A percentile compares a stretch with the other conserved stretches of the same genome.
Evolutionary conservation across 2,888 invertebrate species (phyloP).

Genomic region (Ectemnius continuus): DNA sequence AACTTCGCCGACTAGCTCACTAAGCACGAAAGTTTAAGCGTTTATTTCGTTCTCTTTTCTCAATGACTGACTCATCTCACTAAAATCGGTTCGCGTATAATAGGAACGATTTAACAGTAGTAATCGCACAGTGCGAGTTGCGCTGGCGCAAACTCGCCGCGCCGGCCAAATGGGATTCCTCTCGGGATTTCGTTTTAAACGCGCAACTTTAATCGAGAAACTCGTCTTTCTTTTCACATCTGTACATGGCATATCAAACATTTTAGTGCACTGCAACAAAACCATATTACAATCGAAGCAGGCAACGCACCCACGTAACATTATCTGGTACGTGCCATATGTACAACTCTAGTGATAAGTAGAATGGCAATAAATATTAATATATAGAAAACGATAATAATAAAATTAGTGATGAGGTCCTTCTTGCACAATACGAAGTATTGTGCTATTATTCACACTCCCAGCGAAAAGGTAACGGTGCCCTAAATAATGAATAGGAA

Average conservation of each 20-base stretch:
- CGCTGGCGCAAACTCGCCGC: conserved; percentile 35
- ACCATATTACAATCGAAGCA: no score
- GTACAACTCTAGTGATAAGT: conserved; percentile 5
- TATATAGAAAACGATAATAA: not conserved
- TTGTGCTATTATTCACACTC: conserved; percentile 57
- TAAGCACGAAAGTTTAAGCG: no score
- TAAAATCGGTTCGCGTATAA: no score
- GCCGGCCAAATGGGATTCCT: not conserved
- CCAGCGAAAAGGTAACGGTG: conserved; percentile 65
- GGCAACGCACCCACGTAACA: no score
- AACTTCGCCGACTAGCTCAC: no score
- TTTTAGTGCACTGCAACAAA: no score
- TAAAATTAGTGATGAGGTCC: conserved; percentile 40
- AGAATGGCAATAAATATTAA: not conserved
- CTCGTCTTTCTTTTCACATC: no score
- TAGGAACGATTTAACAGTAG: conserved; percentile 12
- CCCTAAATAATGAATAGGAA: conserved; percentile 59
- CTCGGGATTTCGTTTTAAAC: no score
- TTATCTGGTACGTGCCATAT: not conserved
- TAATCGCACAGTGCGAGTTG: conserved; percentile 11
- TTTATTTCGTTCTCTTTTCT: no score
- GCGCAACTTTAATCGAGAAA: no score
- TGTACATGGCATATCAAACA: no score
- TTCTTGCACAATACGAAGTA: conserved; percentile 64
- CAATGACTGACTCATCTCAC: no score